These are phyloP conservation scores for Tetranychus piercei DNA, from an alignment of 2,888 invertebrate genomes.

Conservation along the genomic window DNA sequence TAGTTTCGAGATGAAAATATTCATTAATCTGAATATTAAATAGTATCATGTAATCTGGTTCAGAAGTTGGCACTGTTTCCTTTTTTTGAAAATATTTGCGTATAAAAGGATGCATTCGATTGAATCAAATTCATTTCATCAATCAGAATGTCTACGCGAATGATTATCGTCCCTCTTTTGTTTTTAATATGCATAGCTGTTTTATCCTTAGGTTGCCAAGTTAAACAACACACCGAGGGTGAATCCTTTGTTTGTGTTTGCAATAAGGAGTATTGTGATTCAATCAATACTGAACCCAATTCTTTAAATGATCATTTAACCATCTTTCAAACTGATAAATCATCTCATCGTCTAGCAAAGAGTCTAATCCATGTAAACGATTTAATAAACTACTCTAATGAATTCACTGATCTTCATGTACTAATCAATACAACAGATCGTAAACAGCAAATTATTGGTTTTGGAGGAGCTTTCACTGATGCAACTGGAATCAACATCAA, in stretches of 20 bases:
- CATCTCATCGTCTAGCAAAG: not conserved
- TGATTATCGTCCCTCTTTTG: no score
- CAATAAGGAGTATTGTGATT: not conserved
- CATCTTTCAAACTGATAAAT: not conserved
- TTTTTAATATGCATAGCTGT: no score
- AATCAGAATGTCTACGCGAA: no score
- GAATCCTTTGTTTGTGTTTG: conserved; percentile 9
- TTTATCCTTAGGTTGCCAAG: not conserved
- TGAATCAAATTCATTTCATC: no score
- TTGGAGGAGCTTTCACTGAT: conserved; percentile 41
- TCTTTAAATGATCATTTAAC: not conserved
- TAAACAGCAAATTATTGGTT: conserved; percentile 1
- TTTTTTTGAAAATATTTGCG: no score
- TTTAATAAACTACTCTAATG: not conserved
- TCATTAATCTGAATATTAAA: no score
- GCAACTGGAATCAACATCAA: conserved; percentile 49
- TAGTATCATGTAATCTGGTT: no score
- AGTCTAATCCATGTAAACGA: not conserved
- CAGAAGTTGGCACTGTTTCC: no score
- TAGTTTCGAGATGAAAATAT: no score
- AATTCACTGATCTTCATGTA: not conserved
- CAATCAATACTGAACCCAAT: not conserved
- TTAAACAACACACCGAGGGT: not conserved
- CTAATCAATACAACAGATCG: not conserved
- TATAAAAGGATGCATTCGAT: no score